A percentile compares a stretch with the other conserved stretches of the same genome.
phyloP scores from a whole-genome alignment of 2,113 vertebrate species.

The Coptodon bakossiorum region DNA sequence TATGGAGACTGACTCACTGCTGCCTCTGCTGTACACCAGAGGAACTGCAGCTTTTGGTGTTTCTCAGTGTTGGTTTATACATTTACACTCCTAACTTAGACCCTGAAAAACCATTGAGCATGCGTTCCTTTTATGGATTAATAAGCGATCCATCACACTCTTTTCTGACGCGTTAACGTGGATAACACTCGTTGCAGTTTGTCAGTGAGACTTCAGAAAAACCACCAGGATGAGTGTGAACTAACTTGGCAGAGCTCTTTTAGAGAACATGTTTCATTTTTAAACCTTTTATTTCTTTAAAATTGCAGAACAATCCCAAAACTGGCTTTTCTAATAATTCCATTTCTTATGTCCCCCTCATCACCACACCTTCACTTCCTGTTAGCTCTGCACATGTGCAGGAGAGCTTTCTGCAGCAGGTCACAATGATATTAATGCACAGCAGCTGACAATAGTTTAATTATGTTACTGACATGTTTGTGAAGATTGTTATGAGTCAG shows the following conservation, averaged over 20 bases:
- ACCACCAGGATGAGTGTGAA: background rate
- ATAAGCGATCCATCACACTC: background rate
- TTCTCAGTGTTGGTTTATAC: background rate
- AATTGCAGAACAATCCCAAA: background rate
- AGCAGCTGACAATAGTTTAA: background rate
- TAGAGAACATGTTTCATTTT: background rate
- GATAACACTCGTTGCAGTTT: background rate
- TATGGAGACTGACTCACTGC: background rate
- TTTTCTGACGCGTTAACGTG: background rate
- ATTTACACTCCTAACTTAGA: rapidly evolving
- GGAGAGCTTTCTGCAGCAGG: background rate
- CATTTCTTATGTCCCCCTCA: background rate
- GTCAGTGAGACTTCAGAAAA: background rate
- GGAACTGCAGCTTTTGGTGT: background rate
- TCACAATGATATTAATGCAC: background rate
- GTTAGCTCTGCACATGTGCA: background rate
- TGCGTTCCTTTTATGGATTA: rapidly evolving
- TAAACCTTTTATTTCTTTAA: background rate
- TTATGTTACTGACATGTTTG: background rate
- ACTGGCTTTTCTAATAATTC: rapidly evolving
- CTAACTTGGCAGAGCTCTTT: background rate
- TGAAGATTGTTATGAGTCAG: background rate
- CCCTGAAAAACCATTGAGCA: background rate
- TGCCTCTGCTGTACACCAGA: background rate
- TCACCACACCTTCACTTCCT: background rate